Evolutionary conservation across 2,888 invertebrate genomes (phyloP), one percentile per base, ranked within the genome.

Genomic region (Ochlodes sylvanus): DNA sequence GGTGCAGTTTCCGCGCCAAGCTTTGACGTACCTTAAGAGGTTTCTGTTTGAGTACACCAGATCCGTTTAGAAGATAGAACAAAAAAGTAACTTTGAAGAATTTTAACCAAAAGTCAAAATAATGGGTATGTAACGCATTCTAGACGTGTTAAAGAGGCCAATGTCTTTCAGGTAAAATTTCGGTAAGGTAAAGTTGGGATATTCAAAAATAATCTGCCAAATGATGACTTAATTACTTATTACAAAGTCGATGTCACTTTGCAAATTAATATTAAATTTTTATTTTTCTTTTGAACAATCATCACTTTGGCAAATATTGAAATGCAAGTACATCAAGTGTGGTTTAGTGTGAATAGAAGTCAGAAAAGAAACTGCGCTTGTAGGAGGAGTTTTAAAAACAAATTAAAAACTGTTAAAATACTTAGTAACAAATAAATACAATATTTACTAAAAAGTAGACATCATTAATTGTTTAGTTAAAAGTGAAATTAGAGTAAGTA

Each of bases 11-110:
- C 76, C 80, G 82, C 87, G 85, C 82, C 82, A 90, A 92, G 90
- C 90, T 80, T 82, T 79, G 87, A 93, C 92, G 82, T 93, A 93
- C 92, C 93, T 93, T 88, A 93, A 85, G 75, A 93, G 90, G 84
- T 92, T 92, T 93, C 93, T 92, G 90, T 86, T 78, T 82, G 83
- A 83, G 55, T 67, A 87, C 86, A 89, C 86, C 90, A 88, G 91
- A 86, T 89, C 92, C 92, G 85, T 87, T 85, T 84, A 84, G 89
- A 83, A 87, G 85, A 87, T 86, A 87, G 88, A 89, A 92, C 77
- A 86, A 78, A 81, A 76, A 73, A 86, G 88, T 84, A 85, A 85
- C 87, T 80, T 82, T 72, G 63, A 73, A 66, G 72, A 74, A 72
- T 60, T 61, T 47, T 7, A 61, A 62, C 41, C 47, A 38, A 42